A percentile compares a stretch with the other conserved stretches of the same genome.
These are phyloP conservation scores for Pao palembangensis DNA, from an alignment of 2,113 vertebrate species.

Conservation along the genomic window DNA sequence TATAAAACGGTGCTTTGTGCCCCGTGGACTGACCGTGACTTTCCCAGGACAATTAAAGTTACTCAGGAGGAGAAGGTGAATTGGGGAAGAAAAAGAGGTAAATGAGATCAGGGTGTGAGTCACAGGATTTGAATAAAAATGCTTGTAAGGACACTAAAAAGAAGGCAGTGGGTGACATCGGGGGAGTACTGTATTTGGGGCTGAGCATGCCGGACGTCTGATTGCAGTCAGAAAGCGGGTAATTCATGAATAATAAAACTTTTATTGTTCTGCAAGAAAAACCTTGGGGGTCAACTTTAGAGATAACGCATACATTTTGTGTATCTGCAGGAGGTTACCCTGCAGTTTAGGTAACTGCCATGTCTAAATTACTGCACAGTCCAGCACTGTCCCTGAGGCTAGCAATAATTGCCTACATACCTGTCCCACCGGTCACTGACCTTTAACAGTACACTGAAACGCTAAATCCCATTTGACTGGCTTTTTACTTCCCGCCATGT, in stretches of 20 bases:
- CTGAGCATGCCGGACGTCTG: slow-evolving; percentile 29
- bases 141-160: slow-evolving; percentile 34
- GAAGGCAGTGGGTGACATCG: slow-evolving; percentile 42
- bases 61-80: slow-evolving; percentile 84
- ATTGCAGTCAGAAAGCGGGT: slow-evolving; percentile 29
- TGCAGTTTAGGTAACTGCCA: slow-evolving; percentile 6
- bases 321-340: slow-evolving; percentile 5
- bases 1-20: slow-evolving; percentile 83
- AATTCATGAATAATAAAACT: slow-evolving; percentile 36
- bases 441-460: slow-evolving; percentile 65
- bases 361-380: background rate
- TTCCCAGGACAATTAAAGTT: slow-evolving; percentile 2
- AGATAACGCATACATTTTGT: slow-evolving; percentile 22
- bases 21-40: slow-evolving; percentile 58
- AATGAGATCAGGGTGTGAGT: slow-evolving; percentile 50
- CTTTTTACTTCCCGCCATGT: slow-evolving; percentile 54
- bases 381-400: background rate
- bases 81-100: slow-evolving; percentile 50
- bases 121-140: slow-evolving; percentile 54
- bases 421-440: slow-evolving; percentile 61
- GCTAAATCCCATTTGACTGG: slow-evolving; percentile 59
- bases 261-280: slow-evolving; percentile 40
- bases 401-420: slow-evolving; percentile 57
- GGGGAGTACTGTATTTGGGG: slow-evolving; percentile 37
- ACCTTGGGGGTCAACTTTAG: slow-evolving; percentile 40